Evolutionary conservation across 2,888 invertebrate species (phyloP), one percentile per base, ranked within the genome.

Genomic region (Pinctada fucata): DNA sequence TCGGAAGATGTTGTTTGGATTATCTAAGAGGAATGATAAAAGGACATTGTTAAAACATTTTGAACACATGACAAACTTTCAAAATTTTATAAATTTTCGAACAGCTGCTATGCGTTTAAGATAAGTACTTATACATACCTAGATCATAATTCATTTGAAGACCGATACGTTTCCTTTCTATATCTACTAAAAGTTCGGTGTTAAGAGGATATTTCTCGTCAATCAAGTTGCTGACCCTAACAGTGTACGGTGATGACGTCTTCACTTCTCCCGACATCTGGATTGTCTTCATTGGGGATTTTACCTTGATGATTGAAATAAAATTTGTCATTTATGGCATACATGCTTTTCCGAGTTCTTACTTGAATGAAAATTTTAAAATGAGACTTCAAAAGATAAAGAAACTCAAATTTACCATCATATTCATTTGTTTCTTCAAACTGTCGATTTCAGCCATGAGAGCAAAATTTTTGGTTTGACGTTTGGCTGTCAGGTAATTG

Each of bases 1-100:
- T 45, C 86, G 86, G 67, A 90, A 67, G 73, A 85, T 82, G 74
- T 87, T 88, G 6, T 58, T 78, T 45, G 87, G 87, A 70, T 85
- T 79, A 5, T 86, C 90, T 89, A 82, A 3, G 81, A 78, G n/a
- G 64, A 16, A n/a, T 3, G n/a, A 64, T 64, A 64, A 64, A 64
- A 64, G 45, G 8, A 31, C 31, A 31, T 31, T 31, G 31, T 31
- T 31, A 31, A 31, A 31, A 31, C 31, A 31, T 31, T 31, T 31
- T 31, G 31, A 31, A 31, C 31, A 31, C 31, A 31, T 31, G 31
- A 31, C 31, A 31, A 31, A 31, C 31, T 31, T 31, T 31, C 31
- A 31, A 31, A 31, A 31, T 31, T 31, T 31, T 31, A 31, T 31
- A 31, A 31, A 31, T 31, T 31, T 31, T 31, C 31, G 31, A 31